Conservation (phyloP, 2,888 invertebrate species). For the Thecophora atra region DNA sequence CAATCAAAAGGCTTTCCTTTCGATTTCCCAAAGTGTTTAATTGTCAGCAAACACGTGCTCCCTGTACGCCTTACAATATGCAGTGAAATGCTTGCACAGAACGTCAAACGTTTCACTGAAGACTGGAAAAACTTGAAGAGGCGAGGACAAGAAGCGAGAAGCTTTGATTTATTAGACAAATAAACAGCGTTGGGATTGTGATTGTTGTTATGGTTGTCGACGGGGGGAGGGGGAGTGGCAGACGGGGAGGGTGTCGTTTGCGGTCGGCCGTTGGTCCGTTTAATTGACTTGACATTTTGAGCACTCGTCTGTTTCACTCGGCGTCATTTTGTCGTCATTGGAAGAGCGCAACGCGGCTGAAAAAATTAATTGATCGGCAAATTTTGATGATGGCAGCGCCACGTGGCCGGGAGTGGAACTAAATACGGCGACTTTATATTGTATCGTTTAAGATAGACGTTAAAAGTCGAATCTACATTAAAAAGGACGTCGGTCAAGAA, state of each 20-base stretch:
- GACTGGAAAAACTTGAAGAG: background rate
- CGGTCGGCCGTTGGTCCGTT: slow-evolving; percentile 1
- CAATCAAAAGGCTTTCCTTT: slow-evolving; percentile 39
- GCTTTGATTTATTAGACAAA: slow-evolving; percentile 29
- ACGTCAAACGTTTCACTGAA: slow-evolving; percentile 1
- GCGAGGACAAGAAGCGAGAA: background rate
- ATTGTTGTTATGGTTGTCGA: background rate
- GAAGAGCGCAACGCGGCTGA: background rate
- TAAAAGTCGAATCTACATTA: too few species aligned
- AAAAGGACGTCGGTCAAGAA: too few species aligned
- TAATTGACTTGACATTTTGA: slow-evolving; percentile 34
- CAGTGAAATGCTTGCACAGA: slow-evolving; percentile 27
- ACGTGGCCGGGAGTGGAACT: slow-evolving; percentile 22
- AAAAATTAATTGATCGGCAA: slow-evolving; percentile 43
- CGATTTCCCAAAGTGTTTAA: slow-evolving; percentile 36
- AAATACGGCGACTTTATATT: background rate
- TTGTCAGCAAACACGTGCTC: slow-evolving; percentile 45
- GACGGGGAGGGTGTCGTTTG: background rate
- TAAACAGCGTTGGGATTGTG: slow-evolving; percentile 5
- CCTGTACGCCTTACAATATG: slow-evolving; percentile 36
- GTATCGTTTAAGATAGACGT: too few species aligned
- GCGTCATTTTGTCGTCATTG: slow-evolving; percentile 15
- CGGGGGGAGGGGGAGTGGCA: background rate
- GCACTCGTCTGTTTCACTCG: background rate
- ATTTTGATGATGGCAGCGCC: slow-evolving; percentile 34